phyloP scores from a whole-genome alignment of 2,797 vertebrate genomes.

The Tokudaia tokunoshimensis region DNA sequence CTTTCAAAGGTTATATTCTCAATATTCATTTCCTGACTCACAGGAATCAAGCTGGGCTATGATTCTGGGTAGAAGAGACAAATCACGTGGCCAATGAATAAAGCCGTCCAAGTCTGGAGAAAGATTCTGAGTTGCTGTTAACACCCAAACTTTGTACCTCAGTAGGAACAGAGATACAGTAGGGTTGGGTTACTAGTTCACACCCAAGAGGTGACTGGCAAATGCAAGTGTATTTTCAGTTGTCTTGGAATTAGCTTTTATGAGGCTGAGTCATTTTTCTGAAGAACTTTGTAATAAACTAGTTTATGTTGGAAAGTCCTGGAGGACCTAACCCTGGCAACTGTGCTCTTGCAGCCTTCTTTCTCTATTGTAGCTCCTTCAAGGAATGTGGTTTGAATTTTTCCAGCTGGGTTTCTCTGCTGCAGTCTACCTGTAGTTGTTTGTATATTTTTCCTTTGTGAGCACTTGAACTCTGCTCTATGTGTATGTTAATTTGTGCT shows the following conservation, averaged over 20 bases:
- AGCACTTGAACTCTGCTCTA: neutral
- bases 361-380: neutral
- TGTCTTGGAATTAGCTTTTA: neutral
- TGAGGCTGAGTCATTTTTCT: neutral
- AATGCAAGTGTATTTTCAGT: neutral
- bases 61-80: neutral
- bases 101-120: neutral
- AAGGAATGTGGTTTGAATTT: neutral
- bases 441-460: neutral
- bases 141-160: neutral
- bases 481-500: neutral
- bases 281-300: neutral
- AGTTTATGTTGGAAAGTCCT: neutral
- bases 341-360: neutral
- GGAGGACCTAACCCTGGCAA: neutral
- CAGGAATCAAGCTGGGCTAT: no score
- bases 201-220: neutral
- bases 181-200: neutral
- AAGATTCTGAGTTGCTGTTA: neutral
- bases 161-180: neutral
- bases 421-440: neutral
- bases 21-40: neutral
- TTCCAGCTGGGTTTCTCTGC: neutral
- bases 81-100: neutral
- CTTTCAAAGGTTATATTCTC: slow-evolving; percentile 45